Base-by-base conservation (phyloP, 2,888 invertebrate species). In the Malachius bipustulatus region DNA sequence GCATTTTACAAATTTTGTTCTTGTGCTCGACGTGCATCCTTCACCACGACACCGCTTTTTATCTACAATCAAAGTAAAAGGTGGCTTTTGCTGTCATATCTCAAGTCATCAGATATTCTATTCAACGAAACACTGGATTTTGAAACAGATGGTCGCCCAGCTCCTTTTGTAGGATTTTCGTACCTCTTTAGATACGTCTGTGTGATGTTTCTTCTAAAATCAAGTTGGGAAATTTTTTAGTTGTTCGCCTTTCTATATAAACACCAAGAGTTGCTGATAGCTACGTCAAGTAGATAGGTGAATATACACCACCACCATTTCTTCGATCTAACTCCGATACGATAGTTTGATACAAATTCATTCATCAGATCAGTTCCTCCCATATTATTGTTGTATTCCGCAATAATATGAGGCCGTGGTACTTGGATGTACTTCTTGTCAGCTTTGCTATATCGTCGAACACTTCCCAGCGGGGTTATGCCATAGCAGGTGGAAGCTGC, bases 21-120 rank as follows among this genome's bases (percentile, higher is more conserved):
- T n/a, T n/a, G n/a, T n/a, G n/a, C n/a, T n/a, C n/a, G n/a, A n/a
- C n/a, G n/a, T n/a, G n/a, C n/a, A n/a, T n/a, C n/a, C n/a, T 41
- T 39, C 36, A 9, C 36, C 35, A 24, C 40, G 33, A 28, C 35
- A 31, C 33, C 35, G 26, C 26, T 44, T 42, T 4, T 42, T 36
- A 31, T 39, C 28, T 33, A 32, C 26, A 14, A 32, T 27, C 9
- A 12, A 16, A 14, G 16, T 24, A 41, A 6, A 10, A 38, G 24
- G 19, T 45, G 41, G 34, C 38, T 34, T n/a, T 11, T 30, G 15
- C 32, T 14, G 14, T 45, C 42, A 31, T 38, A 43, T 32, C 42
- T 26, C 16, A 43, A 9, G 14, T 37, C 37, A 16, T 38, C 34
- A 10, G 26, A 30, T 4, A 43, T 34, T 33, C 35, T 34, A n/a